phyloP scores from a whole-genome alignment of 2,888 invertebrate genomes.

The Calephelis perditalis region DNA sequence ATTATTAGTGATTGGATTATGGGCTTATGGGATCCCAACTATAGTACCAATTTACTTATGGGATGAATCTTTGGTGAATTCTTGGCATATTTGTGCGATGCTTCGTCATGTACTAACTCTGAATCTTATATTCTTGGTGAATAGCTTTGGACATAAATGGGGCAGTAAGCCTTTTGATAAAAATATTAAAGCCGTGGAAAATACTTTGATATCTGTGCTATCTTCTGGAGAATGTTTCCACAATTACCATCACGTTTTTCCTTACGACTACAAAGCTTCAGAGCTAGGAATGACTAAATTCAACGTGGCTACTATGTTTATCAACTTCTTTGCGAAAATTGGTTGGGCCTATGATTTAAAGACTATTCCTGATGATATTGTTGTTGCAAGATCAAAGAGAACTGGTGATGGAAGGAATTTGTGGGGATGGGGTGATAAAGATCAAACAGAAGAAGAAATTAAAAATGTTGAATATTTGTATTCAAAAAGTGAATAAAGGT shows the following conservation, averaged over 20 bases:
- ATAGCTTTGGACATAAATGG: slow-evolving; percentile 80
- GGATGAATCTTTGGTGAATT: slow-evolving; percentile 69
- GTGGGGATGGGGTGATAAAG: slow-evolving; percentile 16
- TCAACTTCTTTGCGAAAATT: slow-evolving; percentile 77
- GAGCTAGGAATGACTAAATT: slow-evolving; percentile 66
- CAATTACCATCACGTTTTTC: slow-evolving; percentile 84
- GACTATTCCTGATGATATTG: slow-evolving; percentile 72
- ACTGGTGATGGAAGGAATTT: slow-evolving; percentile 43
- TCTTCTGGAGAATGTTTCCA: slow-evolving; percentile 50
- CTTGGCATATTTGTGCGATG: slow-evolving; percentile 56
- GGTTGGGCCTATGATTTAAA: slow-evolving; percentile 88
- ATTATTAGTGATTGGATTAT: slow-evolving; percentile 7
- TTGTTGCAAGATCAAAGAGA: slow-evolving; percentile 34
- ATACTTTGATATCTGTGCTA: slow-evolving; percentile 31
- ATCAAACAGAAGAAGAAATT: slow-evolving; percentile 10
- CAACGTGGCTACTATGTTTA: slow-evolving; percentile 69
- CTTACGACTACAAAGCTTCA: slow-evolving; percentile 82
- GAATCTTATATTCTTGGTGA: slow-evolving; percentile 82
- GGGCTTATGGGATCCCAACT: slow-evolving; percentile 62
- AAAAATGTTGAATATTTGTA: slow-evolving; percentile 5
- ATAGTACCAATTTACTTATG: slow-evolving; percentile 77
- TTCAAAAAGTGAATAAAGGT: slow-evolving; percentile 1
- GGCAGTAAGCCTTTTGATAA: slow-evolving; percentile 65
- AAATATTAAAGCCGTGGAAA: slow-evolving; percentile 41
- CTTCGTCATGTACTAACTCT: slow-evolving; percentile 77